Evolutionary conservation across 2,888 invertebrate species (phyloP).

Genomic region (Metalampra italica): DNA sequence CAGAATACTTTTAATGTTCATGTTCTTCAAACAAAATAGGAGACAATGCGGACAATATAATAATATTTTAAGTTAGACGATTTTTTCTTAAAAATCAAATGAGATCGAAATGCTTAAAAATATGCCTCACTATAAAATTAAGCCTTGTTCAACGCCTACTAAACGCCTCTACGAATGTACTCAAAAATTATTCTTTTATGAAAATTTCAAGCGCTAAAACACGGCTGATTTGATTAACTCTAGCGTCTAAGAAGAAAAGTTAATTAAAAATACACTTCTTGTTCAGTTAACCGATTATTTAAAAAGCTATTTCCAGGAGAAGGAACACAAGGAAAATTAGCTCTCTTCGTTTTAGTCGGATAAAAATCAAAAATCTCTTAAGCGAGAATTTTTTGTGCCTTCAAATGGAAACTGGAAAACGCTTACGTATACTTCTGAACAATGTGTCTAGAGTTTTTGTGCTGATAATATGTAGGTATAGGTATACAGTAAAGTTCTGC

Average conservation of each 20-base stretch:
- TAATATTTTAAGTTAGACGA: too few species aligned
- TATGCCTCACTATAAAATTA: too few species aligned
- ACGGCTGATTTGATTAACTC: conserved; percentile 27
- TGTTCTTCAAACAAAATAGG: too few species aligned
- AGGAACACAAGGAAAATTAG: conserved; percentile 13
- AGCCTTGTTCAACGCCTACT: too few species aligned
- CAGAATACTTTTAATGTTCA: too few species aligned
- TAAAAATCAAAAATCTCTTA: conserved; percentile 24
- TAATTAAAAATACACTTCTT: conserved; percentile 38
- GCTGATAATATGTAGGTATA: not conserved
- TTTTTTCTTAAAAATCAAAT: too few species aligned
- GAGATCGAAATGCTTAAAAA: too few species aligned
- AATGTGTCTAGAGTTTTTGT: not conserved
- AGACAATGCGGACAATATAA: too few species aligned
- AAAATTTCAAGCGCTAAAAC: not conserved
- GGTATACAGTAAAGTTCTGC: too few species aligned
- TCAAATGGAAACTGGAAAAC: conserved; percentile 8
- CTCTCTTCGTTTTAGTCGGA: conserved; percentile 22
- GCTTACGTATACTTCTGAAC: not conserved
- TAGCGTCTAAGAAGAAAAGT: conserved; percentile 30
- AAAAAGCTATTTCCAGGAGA: conserved; percentile 3
- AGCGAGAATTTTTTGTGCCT: conserved; percentile 15
- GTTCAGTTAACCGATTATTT: conserved; percentile 16
- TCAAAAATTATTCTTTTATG: not conserved
- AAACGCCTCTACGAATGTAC: not conserved